Evolutionary conservation across 1,140 invertebrate genomes (phyloP).

Genomic region (Solen grandis): DNA sequence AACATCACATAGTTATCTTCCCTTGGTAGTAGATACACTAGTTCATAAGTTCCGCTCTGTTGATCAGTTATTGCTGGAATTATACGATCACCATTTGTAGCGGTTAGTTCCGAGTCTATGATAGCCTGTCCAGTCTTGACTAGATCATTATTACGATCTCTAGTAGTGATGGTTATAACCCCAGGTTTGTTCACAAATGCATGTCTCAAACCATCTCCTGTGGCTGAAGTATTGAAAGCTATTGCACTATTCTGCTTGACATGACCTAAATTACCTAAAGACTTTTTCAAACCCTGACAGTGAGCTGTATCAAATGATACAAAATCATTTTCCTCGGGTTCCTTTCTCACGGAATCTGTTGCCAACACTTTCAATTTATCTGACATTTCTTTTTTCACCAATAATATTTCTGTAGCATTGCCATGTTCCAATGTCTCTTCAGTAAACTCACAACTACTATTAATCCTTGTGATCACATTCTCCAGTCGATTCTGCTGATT

Average conservation of each 20-base stretch:
- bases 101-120: conserved; percentile 70
- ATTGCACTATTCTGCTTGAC: conserved; percentile 81
- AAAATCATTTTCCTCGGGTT: conserved; percentile 82
- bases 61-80: conserved; percentile 80
- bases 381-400: conserved; percentile 83
- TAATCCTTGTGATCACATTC: conserved; percentile 80
- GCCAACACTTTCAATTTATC: conserved; percentile 82
- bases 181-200: conserved; percentile 65
- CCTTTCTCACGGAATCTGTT: conserved; percentile 77
- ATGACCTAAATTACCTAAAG: conserved; percentile 77
- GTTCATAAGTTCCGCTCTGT: conserved; percentile 82
- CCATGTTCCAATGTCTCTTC: conserved; percentile 82
- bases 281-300: conserved; percentile 75
- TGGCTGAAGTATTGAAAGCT: conserved; percentile 80
- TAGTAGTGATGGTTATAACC: conserved; percentile 80
- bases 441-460: conserved; percentile 81
- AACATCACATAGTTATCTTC: conserved; percentile 80
- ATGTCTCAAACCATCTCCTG: conserved; percentile 80
- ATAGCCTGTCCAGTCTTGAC: conserved; percentile 76
- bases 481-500: conserved; percentile 80
- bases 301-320: conserved; percentile 78
- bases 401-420: conserved; percentile 82
- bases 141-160: conserved; percentile 79
- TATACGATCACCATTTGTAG: conserved; percentile 63
- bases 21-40: conserved; percentile 79